Percentiles rank a stretch among this genome's conserved stretches.
phyloP scores from a whole-genome alignment of 2,888 invertebrate genomes.

The Nomada goodeniana region DNA sequence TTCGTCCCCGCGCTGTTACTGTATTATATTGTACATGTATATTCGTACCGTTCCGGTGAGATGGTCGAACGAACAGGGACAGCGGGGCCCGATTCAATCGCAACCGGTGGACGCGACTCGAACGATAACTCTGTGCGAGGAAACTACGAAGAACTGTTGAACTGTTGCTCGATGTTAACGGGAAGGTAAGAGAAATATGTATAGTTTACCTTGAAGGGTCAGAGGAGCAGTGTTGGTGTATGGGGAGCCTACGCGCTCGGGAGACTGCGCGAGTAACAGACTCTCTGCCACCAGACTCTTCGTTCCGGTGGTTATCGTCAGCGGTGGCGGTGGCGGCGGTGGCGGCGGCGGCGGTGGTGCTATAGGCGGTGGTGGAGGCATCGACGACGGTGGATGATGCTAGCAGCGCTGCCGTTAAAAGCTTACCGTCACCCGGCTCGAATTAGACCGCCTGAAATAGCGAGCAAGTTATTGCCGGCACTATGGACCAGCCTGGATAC shows the following conservation, averaged over 20 bases:
- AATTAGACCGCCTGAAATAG: constrained; percentile 83
- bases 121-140: too few relatives aligned
- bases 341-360: constrained; percentile 53
- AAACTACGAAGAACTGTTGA: background rate
- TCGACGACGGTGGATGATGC: constrained; percentile 60
- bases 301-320: constrained; percentile 68
- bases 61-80: too few relatives aligned
- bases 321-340: constrained; percentile 48
- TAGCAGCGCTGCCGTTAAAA: constrained; percentile 75
- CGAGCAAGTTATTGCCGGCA: constrained; percentile 68
- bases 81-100: too few relatives aligned
- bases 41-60: too few relatives aligned
- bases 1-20: too few relatives aligned
- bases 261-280: constrained; percentile 79
- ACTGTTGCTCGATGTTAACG: background rate
- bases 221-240: constrained; percentile 75
- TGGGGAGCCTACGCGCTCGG: constrained; percentile 77
- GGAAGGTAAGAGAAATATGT: constrained; percentile 2
- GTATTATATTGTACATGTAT: too few relatives aligned
- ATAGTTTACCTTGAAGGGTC: constrained; percentile 77
- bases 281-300: constrained; percentile 62
- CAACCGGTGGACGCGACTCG: too few relatives aligned
- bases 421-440: constrained; percentile 82
- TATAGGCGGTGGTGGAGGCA: constrained; percentile 45
- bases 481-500: constrained; percentile 62